Evolutionary conservation across 2,888 invertebrate species (phyloP).

Genomic region (Ctena decussata): DNA sequence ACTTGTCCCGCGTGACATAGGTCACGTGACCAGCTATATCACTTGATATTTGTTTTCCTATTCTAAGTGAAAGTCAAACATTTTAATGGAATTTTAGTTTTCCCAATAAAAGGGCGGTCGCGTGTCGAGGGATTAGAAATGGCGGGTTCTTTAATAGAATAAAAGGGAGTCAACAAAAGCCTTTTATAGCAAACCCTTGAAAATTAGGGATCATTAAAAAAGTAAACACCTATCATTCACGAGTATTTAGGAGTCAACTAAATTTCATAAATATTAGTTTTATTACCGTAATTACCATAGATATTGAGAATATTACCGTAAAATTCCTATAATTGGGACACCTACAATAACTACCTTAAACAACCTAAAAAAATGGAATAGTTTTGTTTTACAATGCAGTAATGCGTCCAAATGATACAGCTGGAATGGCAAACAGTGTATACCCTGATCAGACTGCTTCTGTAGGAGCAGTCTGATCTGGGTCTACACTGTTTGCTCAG

Average conservation of each 20-base stretch:
- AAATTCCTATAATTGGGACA: too few relatives aligned
- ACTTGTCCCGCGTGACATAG: not conserved
- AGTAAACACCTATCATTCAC: constrained; percentile 2
- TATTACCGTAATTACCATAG: too few relatives aligned
- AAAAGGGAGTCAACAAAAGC: constrained; percentile 10
- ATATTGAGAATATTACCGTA: too few relatives aligned
- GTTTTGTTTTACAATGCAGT: too few relatives aligned
- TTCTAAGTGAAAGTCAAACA: constrained; percentile 7
- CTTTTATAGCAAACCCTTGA: constrained; percentile 2
- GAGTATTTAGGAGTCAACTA: not conserved
- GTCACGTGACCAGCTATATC: not conserved
- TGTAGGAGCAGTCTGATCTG: too few relatives aligned
- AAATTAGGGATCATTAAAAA: constrained; percentile 3
- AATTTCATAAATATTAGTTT: not conserved
- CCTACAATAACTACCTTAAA: too few relatives aligned
- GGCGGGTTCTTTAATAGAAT: constrained; percentile 4
- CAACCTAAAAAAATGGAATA: too few relatives aligned
- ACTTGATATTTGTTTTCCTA: constrained; percentile 7
- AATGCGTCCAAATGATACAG: too few relatives aligned
- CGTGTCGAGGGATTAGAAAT: not conserved
- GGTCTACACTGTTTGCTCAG: too few relatives aligned
- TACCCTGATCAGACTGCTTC: too few relatives aligned
- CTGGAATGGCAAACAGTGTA: too few relatives aligned
- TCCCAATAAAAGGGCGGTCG: constrained; percentile 12
- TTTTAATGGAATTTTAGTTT: constrained; percentile 8